Conservation (phyloP, 2,113 vertebrate species). For the Rhinolophus sinicus region DNA sequence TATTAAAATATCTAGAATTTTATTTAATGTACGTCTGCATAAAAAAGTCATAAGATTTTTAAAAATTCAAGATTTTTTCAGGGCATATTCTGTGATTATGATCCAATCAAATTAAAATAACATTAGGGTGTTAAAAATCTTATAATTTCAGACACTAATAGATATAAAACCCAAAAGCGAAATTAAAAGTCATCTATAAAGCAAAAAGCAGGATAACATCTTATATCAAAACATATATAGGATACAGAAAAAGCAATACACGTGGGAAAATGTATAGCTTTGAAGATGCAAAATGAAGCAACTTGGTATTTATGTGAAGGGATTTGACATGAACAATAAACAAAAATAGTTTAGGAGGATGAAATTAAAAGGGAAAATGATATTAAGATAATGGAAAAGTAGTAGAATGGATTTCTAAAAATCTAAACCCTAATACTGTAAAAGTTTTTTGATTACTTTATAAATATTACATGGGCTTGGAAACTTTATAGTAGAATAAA, state of each 20-base stretch:
- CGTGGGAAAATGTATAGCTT: neutral
- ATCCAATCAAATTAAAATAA: neutral
- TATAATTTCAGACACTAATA: neutral
- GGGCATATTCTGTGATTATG: neutral
- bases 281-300: neutral
- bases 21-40: neutral
- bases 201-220: neutral
- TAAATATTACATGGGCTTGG: neutral
- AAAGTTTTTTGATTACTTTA: constrained; percentile 1
- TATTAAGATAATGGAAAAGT: neutral
- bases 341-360: neutral
- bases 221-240: neutral
- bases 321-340: neutral
- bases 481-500: constrained; percentile 7
- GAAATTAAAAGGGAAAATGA: neutral
- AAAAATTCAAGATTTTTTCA: neutral
- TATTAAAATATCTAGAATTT: constrained; percentile 8
- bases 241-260: neutral
- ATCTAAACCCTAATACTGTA: neutral
- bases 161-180: neutral
- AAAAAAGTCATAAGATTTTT: neutral
- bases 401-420: neutral
- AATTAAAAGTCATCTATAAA: neutral
- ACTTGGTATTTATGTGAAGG: neutral
- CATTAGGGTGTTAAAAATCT: neutral